phyloP scores from a whole-genome alignment of 2,113 vertebrate genomes.

The Eublepharis macularius region DNA sequence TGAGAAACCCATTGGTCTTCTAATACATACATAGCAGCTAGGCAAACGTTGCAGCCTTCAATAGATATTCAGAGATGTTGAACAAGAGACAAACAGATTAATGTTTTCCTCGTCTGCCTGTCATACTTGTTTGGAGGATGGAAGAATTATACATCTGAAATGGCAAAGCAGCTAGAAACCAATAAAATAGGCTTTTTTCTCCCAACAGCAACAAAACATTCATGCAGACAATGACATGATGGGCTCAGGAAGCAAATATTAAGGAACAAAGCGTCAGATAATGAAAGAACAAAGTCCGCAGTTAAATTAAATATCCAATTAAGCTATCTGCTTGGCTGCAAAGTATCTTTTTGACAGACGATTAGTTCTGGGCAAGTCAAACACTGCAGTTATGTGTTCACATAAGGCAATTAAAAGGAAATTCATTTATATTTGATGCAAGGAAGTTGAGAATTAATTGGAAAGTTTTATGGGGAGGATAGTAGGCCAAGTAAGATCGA shows the following conservation, averaged over 20 bases:
- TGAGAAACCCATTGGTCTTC: too few species aligned
- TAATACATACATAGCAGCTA: neutral
- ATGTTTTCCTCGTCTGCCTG: neutral
- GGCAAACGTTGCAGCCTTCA: neutral
- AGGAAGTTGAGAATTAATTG: slow-evolving; percentile 43
- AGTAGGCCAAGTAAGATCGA: neutral
- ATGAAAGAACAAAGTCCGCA: slow-evolving; percentile 60
- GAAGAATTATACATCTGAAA: neutral
- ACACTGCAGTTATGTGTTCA: slow-evolving; percentile 66
- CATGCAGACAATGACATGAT: slow-evolving; percentile 33
- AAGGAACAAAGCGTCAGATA: slow-evolving; percentile 61
- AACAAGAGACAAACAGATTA: neutral
- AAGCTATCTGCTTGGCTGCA: slow-evolving; percentile 73
- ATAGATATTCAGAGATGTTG: neutral
- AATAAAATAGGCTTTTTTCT: slow-evolving; percentile 26
- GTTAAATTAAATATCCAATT: slow-evolving; percentile 77
- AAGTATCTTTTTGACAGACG: slow-evolving; percentile 73
- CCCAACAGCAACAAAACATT: slow-evolving; percentile 24
- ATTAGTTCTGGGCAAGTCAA: slow-evolving; percentile 74
- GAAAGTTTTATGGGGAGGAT: slow-evolving; percentile 39
- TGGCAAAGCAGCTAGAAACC: slow-evolving; percentile 16
- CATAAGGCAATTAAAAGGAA: slow-evolving; percentile 70
- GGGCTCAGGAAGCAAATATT: slow-evolving; percentile 51
- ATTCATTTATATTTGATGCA: slow-evolving; percentile 64
- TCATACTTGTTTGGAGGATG: too few species aligned